Evolutionary conservation across 1,140 invertebrate genomes (phyloP).

Genomic region (Brachionus angularis): DNA sequence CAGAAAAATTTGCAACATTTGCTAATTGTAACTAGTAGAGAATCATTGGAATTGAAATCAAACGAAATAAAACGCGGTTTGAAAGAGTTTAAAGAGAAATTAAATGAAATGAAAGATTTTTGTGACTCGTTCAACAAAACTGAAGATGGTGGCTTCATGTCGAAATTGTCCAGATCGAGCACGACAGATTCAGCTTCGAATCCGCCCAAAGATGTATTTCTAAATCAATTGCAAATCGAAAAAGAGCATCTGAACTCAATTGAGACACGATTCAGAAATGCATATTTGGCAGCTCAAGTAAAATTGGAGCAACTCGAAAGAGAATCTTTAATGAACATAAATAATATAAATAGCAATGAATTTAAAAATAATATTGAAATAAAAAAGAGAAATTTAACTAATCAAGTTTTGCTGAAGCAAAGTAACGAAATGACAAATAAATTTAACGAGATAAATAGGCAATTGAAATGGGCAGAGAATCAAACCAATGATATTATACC

Average conservation of each 20-base stretch:
- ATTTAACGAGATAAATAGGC: slow-evolving; percentile 28
- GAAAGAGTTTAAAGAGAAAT: slow-evolving; percentile 26
- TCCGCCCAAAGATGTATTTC: slow-evolving; percentile 27
- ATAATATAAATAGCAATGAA: not conserved
- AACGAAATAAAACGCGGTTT: slow-evolving; percentile 4
- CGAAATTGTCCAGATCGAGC: not conserved
- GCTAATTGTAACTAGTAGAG: slow-evolving; percentile 13
- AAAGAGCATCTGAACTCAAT: slow-evolving; percentile 35
- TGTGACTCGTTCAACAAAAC: slow-evolving; percentile 17
- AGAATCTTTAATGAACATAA: not conserved
- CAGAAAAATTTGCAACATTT: slow-evolving; percentile 40
- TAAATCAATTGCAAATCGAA: slow-evolving; percentile 42
- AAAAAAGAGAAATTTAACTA: slow-evolving; percentile 21
- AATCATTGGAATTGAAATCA: slow-evolving; percentile 9
- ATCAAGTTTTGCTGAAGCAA: slow-evolving; percentile 29
- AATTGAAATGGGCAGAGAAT: slow-evolving; percentile 32
- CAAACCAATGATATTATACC: slow-evolving; percentile 34
- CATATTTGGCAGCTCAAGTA: slow-evolving; percentile 16
- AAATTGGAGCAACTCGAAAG: slow-evolving; percentile 16
- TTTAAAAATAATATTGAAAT: not conserved
- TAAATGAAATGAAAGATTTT: slow-evolving; percentile 42
- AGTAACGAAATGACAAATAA: slow-evolving; percentile 20
- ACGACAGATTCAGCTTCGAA: not conserved
- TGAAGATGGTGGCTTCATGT: slow-evolving; percentile 1
- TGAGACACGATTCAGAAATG: slow-evolving; percentile 33